A percentile compares a stretch with the other conserved stretches of the same genome.
Evolutionary conservation across 2,888 invertebrate genomes (phyloP).

Genomic region (Phragmatobia fuliginosa): DNA sequence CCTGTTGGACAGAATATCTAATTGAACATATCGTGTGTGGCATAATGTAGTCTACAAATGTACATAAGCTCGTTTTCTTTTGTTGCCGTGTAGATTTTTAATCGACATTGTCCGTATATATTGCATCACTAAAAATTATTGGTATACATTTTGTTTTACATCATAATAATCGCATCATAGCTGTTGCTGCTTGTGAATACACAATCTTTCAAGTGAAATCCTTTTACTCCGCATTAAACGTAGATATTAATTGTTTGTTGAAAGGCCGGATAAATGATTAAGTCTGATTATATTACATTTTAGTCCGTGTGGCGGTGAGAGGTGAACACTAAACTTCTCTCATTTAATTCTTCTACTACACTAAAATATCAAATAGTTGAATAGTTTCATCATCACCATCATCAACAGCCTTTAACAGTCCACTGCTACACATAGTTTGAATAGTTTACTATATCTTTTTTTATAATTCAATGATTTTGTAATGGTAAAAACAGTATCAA

Average conservation of each 20-base stretch:
- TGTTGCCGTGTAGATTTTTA: constrained; percentile 5
- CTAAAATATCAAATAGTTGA: too few species aligned
- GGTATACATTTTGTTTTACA: background rate
- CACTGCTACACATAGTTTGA: too few species aligned
- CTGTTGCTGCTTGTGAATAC: background rate
- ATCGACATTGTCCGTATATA: background rate
- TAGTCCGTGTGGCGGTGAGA: too few species aligned
- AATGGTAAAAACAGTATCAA: background rate
- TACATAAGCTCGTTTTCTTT: constrained; percentile 3
- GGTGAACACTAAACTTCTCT: too few species aligned
- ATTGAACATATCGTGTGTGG: constrained; percentile 1
- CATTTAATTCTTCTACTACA: too few species aligned
- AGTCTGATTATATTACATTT: too few species aligned
- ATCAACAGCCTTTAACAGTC: too few species aligned
- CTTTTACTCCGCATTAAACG: too few species aligned
- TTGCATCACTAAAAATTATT: background rate
- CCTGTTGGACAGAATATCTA: constrained; percentile 1
- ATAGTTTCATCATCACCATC: too few species aligned
- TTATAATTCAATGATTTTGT: background rate
- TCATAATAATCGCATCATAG: background rate
- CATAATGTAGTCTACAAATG: constrained; percentile 7
- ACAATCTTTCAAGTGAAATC: background rate
- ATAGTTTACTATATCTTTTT: too few species aligned
- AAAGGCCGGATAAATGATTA: too few species aligned
- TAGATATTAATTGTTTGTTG: too few species aligned